phyloP scores from a whole-genome alignment of 2,888 invertebrate genomes.

The Pyrrhia umbra region DNA sequence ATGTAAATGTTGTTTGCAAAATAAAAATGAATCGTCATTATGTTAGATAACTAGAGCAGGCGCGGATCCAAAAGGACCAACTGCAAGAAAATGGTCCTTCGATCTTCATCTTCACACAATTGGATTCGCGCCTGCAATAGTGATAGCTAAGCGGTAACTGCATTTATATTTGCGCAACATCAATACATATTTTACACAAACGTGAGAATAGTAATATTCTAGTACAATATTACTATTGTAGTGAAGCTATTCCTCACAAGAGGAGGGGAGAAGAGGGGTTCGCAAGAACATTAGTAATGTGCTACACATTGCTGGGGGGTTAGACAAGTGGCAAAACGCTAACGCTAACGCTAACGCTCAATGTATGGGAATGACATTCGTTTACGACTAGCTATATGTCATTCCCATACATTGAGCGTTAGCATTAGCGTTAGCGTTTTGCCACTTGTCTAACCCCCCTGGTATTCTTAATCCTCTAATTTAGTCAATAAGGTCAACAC shows the following conservation, averaged over 20 bases:
- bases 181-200: too few relatives aligned
- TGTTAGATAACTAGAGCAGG: not conserved
- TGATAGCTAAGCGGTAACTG: not conserved
- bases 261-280: slow-evolving; percentile 8
- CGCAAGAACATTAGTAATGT: not conserved
- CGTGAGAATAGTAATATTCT: slow-evolving; percentile 8
- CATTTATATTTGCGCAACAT: not conserved
- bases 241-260: not conserved
- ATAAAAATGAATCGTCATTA: not conserved
- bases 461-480: not conserved
- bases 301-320: not conserved
- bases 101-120: not conserved
- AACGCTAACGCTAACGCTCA: too few relatives aligned
- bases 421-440: too few relatives aligned
- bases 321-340: too few relatives aligned
- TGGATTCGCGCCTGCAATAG: slow-evolving; percentile 2
- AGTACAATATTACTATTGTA: not conserved
- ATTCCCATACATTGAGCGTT: too few relatives aligned
- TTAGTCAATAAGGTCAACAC: not conserved
- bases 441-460: too few relatives aligned
- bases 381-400: too few relatives aligned
- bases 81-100: not conserved
- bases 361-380: too few relatives aligned
- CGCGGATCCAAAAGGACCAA: not conserved
- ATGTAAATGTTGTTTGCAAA: not conserved